Conservation (phyloP, 1,140 invertebrate genomes). For the Leptonema lineaticorne region DNA sequence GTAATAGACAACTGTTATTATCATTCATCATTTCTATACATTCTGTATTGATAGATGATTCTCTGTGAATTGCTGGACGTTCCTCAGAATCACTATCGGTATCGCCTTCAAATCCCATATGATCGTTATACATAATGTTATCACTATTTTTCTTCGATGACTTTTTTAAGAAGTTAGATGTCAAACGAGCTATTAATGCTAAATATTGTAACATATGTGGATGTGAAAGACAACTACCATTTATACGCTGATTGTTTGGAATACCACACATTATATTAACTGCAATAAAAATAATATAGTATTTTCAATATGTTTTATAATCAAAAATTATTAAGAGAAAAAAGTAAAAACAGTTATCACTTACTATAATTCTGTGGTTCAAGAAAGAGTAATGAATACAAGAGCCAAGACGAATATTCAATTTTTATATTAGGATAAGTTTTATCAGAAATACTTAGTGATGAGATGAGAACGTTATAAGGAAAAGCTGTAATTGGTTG, state of each 20-base stretch:
- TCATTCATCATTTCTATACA: slow-evolving; percentile 65
- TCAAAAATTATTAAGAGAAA: slow-evolving; percentile 43
- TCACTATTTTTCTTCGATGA: slow-evolving; percentile 51
- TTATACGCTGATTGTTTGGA: slow-evolving; percentile 6
- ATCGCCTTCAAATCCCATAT: slow-evolving; percentile 52
- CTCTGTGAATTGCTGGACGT: slow-evolving; percentile 47
- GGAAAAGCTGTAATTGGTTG: slow-evolving; percentile 53
- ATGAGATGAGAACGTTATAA: slow-evolving; percentile 26
- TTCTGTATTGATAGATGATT: slow-evolving; percentile 48
- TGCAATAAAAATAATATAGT: slow-evolving; percentile 24
- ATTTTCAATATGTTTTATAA: not conserved
- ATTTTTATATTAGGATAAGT: slow-evolving; percentile 43
- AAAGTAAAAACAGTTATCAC: slow-evolving; percentile 41
- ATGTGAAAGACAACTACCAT: slow-evolving; percentile 28
- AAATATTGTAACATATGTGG: slow-evolving; percentile 45
- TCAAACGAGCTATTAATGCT: slow-evolving; percentile 51
- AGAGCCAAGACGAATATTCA: slow-evolving; percentile 51
- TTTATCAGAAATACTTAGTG: slow-evolving; percentile 41
- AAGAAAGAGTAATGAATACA: slow-evolving; percentile 63
- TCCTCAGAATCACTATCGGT: slow-evolving; percentile 56
- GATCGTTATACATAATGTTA: slow-evolving; percentile 42
- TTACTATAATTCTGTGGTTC: slow-evolving; percentile 67
- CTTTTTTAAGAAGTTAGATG: slow-evolving; percentile 53
- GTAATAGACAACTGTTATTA: slow-evolving; percentile 59
- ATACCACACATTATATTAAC: slow-evolving; percentile 32